Evolutionary conservation across 2,113 vertebrate genomes (phyloP), one percentile per base, ranked within the genome.

Genomic region (Caracal caracal): DNA sequence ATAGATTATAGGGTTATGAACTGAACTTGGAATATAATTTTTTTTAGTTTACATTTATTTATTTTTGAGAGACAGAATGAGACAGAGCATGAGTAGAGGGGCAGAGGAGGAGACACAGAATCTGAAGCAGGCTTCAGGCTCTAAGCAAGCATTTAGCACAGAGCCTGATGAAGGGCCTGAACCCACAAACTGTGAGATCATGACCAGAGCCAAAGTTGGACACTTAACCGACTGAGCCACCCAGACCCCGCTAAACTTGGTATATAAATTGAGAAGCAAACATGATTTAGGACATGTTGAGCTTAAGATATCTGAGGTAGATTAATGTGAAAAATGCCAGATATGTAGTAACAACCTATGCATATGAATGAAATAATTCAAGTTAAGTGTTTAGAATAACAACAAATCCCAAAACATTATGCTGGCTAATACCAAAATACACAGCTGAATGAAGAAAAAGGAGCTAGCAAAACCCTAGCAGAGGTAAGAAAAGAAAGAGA

Each of bases 231-330:
- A 43, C 43, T 43, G 43, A 43, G 43, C 1, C 43, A 43, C 43
- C 43, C 43, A 43, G 43, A 7, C 43, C 8, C 7, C 43, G 7
- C 20, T 47, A 56, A 86, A 33, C 24, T 93, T 47, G 22, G 37
- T 49, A 90, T 35, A 95, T 35, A 88, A n/a, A 93, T 33, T 90
- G 10, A 56, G n/a, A 89, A 85, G 37, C 30, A 96, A 85, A 97
- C 17, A 30, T 33, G 71, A 33, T 43, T 88, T 65, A 19, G 33
- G 66, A 87, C 43, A 70, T 43, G 37, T 5, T 56, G 65, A 66
- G 2, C 40, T 90, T 83, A 53, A 24, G 6, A 70, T 61, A 75
- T 19, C n/a, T 90, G 11, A 63, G 35, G 71, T 26, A 73, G 6
- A 65, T 49, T 79, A 91, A 83, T 37, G 24, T 30, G 30, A 78